Evolutionary conservation across 2,888 invertebrate genomes (phyloP).

Genomic region (Serrognathus titanus): DNA sequence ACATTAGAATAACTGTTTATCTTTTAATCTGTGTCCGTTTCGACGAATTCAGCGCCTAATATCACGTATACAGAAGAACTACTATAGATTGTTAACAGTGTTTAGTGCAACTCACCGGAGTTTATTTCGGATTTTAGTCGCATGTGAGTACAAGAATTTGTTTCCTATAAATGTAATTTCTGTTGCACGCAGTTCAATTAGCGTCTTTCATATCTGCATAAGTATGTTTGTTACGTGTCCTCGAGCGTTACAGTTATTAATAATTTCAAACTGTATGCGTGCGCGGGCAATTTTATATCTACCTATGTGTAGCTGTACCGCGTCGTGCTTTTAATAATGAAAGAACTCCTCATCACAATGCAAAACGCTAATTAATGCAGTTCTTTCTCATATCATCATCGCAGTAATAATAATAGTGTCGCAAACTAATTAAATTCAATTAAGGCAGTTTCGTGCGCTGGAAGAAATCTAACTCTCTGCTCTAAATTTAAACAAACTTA

Average conservation of each 20-base stretch:
- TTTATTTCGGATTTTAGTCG: conserved; percentile 15
- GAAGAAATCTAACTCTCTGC: too few relatives aligned
- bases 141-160: conserved; percentile 11
- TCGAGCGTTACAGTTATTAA: conserved; percentile 17
- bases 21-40: background rate
- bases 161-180: background rate
- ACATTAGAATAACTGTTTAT: conserved; percentile 7
- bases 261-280: conserved; percentile 13
- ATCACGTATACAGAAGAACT: background rate
- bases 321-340: conserved; percentile 15
- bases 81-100: background rate
- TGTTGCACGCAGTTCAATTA: conserved; percentile 3
- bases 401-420: too few relatives aligned
- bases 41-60: background rate
- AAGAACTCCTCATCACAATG: background rate
- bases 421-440: too few relatives aligned
- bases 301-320: too few relatives aligned
- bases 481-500: too few relatives aligned
- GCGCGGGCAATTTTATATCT: conserved; percentile 2
- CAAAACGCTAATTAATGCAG: too few relatives aligned
- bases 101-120: conserved; percentile 9
- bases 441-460: too few relatives aligned
- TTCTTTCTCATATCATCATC: too few relatives aligned
- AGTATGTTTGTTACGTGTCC: conserved; percentile 5
- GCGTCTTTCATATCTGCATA: conserved; percentile 8